A percentile compares a stretch with the other conserved stretches of the same genome.
These are phyloP conservation scores for Silurus lanzhouensis DNA, from an alignment of 2,797 vertebrate genomes.

Conservation along the genomic window DNA sequence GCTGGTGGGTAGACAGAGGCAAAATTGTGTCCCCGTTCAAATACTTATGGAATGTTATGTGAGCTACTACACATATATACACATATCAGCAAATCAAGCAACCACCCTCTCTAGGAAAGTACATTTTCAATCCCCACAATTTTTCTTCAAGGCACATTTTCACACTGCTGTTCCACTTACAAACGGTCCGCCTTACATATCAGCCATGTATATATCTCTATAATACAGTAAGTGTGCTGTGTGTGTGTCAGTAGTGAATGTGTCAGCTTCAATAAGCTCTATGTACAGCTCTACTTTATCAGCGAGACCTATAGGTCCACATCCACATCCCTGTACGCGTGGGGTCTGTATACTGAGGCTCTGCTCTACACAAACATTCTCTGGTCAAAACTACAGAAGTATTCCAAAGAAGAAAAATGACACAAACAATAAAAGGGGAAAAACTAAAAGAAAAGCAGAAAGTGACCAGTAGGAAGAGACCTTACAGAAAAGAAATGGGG, in stretches of 20 bases:
- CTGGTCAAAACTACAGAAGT: neutral
- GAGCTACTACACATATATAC: neutral
- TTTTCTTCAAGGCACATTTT: neutral
- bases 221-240: neutral
- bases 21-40: no score
- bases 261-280: neutral
- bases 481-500: neutral
- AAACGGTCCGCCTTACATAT: neutral
- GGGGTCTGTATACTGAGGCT: neutral
- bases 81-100: no score
- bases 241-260: constrained; percentile 1
- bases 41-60: no score
- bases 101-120: neutral
- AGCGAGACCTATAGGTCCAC: neutral
- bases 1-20: no score
- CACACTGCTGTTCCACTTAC: constrained; percentile 1
- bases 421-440: neutral
- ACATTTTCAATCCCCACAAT: neutral
- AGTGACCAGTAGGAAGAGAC: neutral
- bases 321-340: neutral
- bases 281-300: neutral
- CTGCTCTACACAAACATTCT: neutral
- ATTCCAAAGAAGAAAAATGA: neutral
- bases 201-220: neutral
- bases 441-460: neutral